Evolutionary conservation across 2,797 vertebrate species (phyloP).

Genomic region (Hemitrygon akajei): DNA sequence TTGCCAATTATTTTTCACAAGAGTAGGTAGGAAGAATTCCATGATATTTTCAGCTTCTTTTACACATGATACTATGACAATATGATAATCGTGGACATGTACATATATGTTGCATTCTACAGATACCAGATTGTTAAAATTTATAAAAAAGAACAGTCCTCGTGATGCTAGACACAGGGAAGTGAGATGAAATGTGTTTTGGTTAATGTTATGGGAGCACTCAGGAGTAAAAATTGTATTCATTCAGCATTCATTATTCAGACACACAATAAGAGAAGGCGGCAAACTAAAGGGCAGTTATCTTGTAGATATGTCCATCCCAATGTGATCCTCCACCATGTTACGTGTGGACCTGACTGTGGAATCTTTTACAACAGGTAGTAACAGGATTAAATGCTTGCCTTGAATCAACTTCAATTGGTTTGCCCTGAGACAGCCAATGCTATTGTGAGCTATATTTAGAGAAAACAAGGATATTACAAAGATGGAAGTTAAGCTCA

Average conservation of each 20-base stretch:
- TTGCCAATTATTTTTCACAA: slow-evolving; percentile 58
- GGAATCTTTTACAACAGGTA: too few species aligned
- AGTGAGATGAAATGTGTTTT: background rate
- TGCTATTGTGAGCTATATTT: background rate
- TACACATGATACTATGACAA: background rate
- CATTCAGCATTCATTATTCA: background rate
- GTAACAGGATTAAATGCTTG: too few species aligned
- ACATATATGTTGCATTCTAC: slow-evolving; percentile 3
- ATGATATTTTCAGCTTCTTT: slow-evolving; percentile 52
- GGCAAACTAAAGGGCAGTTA: background rate
- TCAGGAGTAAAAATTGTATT: background rate
- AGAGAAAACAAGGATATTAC: background rate
- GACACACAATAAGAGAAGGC: background rate
- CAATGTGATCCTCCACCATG: background rate
- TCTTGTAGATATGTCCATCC: background rate
- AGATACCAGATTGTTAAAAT: slow-evolving; percentile 16
- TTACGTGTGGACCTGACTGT: background rate
- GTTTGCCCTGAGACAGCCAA: background rate
- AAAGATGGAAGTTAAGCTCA: background rate
- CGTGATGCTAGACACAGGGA: background rate
- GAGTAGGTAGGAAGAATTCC: slow-evolving; percentile 50
- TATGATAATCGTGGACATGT: background rate
- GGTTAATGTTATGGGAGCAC: background rate
- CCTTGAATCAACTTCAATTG: background rate
- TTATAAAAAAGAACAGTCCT: background rate